A percentile compares a stretch with the other conserved stretches of the same genome.
These are phyloP conservation scores for Pygocentrus nattereri DNA, from an alignment of 2,797 vertebrate genomes.

Conservation along the genomic window DNA sequence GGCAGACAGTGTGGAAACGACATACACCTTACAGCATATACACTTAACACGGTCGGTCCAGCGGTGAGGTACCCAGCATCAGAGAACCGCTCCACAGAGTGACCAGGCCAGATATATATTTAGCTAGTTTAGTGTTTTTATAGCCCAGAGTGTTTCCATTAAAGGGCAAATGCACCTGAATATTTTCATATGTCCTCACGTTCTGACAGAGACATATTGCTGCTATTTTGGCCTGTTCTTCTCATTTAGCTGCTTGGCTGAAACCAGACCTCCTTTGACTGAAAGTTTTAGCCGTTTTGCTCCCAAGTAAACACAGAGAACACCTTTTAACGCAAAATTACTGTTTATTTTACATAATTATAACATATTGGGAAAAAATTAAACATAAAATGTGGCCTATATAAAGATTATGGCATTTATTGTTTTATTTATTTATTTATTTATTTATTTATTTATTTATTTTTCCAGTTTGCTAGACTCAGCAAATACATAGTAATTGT, in stretches of 20 bases:
- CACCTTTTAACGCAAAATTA: too few relatives aligned
- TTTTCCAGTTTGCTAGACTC: too few relatives aligned
- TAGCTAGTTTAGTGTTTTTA: neutral
- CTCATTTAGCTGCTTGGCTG: neutral
- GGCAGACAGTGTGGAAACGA: neutral
- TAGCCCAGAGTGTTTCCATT: neutral
- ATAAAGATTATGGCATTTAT: too few relatives aligned
- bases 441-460: too few relatives aligned
- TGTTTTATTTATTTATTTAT: too few relatives aligned
- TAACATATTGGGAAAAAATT: too few relatives aligned
- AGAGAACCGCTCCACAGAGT: neutral
- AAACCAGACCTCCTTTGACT: neutral
- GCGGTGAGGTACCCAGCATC: conserved; percentile 24
- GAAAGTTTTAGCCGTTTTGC: neutral
- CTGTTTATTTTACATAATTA: too few relatives aligned
- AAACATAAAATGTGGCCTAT: too few relatives aligned
- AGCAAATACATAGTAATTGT: too few relatives aligned
- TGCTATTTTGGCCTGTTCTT: neutral
- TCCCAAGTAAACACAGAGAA: too few relatives aligned
- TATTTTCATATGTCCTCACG: neutral
- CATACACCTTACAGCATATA: neutral
- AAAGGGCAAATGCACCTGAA: neutral
- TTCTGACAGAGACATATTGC: neutral
- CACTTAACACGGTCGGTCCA: too few relatives aligned
- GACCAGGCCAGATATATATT: neutral